Percentiles rank a stretch among this genome's conserved stretches.
These are phyloP conservation scores for Nemotelus pantherinus DNA, from an alignment of 2,888 invertebrate species.

Conservation along the genomic window DNA sequence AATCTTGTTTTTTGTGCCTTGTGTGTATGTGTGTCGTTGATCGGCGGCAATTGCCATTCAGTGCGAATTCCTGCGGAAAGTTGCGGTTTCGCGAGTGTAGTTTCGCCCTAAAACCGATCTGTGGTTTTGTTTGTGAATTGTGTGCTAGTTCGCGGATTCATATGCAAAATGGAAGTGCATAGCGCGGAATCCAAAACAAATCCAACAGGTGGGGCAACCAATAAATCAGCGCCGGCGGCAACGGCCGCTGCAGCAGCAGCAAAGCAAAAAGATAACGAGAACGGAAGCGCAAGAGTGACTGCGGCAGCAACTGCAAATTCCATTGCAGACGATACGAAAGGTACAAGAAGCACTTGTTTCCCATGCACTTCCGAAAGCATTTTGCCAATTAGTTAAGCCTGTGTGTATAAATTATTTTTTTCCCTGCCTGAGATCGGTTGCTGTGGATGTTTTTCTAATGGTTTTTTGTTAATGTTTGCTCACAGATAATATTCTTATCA, in stretches of 20 bases:
- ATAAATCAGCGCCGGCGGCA: not conserved
- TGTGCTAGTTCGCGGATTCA: conserved; percentile 13
- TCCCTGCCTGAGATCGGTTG: not conserved
- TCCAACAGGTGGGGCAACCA: not conserved
- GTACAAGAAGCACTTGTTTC: not conserved
- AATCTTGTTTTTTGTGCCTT: too few relatives aligned
- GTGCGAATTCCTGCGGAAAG: too few relatives aligned
- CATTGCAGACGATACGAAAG: conserved; percentile 20
- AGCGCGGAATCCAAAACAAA: conserved; percentile 16
- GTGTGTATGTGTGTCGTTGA: too few relatives aligned
- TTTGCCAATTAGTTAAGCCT: not conserved
- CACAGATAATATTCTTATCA: not conserved
- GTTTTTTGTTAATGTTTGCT: not conserved
- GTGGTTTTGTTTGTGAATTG: not conserved
- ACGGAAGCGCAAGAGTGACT: conserved; percentile 4
- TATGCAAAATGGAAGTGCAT: conserved; percentile 41
- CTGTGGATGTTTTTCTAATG: not conserved
- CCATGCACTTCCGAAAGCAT: not conserved
- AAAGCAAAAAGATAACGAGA: conserved; percentile 25
- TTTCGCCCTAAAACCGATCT: too few relatives aligned
- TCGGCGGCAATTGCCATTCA: too few relatives aligned
- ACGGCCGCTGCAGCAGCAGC: not conserved
- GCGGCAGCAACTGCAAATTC: conserved; percentile 12
- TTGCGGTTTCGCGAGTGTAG: too few relatives aligned
- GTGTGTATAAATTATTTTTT: not conserved